Evolutionary conservation across 2,888 invertebrate species (phyloP), one percentile per base, ranked within the genome.

Genomic region (Mechanitis messenoides): DNA sequence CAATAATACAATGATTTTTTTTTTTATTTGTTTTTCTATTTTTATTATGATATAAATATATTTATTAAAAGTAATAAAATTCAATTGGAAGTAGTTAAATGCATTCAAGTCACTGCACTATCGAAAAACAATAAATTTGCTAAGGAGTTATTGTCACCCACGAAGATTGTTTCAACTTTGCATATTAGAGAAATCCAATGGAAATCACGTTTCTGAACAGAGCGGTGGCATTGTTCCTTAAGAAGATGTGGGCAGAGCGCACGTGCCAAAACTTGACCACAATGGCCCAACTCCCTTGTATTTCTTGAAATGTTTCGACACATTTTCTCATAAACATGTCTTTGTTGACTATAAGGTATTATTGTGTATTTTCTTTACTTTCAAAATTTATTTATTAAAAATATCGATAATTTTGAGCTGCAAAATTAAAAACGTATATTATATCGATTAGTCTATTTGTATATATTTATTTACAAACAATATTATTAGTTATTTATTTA

Each of bases 161-260:
- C 58, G 60, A 72, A 76, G 84, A 85, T 85, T 73, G 72, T 78
- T 85, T 86, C 84, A 70, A 66, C 60, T 70, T 64, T 65, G 67
- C 70, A 70, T 72, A 72, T 73, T 73, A 69, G 71, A 70, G 66
- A 64, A 75, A 77, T 76, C 74, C 69, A 76, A 83, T 81, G 76
- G 78, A 80, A 81, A 80, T 75, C 75, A 71, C 72, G 71, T 76
- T 78, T 77, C 72, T 75, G 73, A 77, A 84, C 82, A 80, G 80
- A 81, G 79, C 79, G 73, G 72, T 70, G 63, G 79, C 75, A 84
- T 84, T 87, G 85, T 85, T 75, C 74, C 74, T 78, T 70, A 76
- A 74, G 77, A 77, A 77, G 74, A 75, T 73, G 75, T 74, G 71
- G 73, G 73, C 66, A 78, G 72, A 73, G 74, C 76, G 74, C 69